phyloP scores from a whole-genome alignment of 1,140 invertebrate genomes.

The Mactra quadrangularis region DNA sequence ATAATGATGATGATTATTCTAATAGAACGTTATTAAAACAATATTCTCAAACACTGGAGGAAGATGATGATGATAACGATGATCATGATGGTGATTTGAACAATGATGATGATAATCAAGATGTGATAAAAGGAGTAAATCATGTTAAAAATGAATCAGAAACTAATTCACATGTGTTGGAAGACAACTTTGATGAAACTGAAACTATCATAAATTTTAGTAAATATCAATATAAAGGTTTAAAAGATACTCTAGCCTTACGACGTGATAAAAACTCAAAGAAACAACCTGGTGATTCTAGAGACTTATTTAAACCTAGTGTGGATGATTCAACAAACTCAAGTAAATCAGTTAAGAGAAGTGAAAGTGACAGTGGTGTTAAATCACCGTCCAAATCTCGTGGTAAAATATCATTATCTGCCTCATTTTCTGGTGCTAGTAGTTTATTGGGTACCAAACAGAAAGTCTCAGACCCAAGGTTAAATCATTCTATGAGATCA shows the following conservation, averaged over 20 bases:
- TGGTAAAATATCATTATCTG: conserved; percentile 8
- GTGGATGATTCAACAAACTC: background rate
- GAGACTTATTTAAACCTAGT: conserved; percentile 32
- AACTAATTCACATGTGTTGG: conserved; percentile 19
- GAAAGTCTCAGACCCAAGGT: conserved; percentile 32
- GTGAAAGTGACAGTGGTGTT: conserved; percentile 9
- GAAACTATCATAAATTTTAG: background rate
- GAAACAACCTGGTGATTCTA: conserved; percentile 13
- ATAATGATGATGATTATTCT: conserved; percentile 17
- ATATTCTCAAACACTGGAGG: conserved; percentile 35
- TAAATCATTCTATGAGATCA: conserved; percentile 25
- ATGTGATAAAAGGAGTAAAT: background rate
- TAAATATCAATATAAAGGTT: conserved; percentile 49
- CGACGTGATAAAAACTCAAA: conserved; percentile 28
- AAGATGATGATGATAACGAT: conserved; percentile 41
- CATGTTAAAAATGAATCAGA: background rate
- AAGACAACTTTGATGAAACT: conserved; percentile 27
- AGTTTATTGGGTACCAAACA: background rate
- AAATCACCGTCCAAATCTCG: background rate
- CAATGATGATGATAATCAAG: background rate
- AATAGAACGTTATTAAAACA: conserved; percentile 40
- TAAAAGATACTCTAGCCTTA: conserved; percentile 43
- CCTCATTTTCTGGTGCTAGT: conserved; percentile 36
- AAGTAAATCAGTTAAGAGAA: conserved; percentile 9
- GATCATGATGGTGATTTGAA: conserved; percentile 27